Base-by-base conservation (phyloP, 2,113 vertebrate species). In the Aegypius monachus region DNA sequence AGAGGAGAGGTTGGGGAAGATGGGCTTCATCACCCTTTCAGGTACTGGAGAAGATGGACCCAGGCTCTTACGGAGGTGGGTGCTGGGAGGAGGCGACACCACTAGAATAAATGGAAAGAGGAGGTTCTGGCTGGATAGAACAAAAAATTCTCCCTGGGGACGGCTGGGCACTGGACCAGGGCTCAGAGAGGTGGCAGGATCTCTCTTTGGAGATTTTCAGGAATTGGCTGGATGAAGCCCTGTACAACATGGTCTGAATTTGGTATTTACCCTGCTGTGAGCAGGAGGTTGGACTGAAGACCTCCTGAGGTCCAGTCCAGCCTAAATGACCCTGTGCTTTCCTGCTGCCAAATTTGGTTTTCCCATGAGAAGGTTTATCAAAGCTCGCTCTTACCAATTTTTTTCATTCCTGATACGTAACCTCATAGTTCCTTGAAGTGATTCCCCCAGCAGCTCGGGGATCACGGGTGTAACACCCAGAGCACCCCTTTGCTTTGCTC, bases 381-480 rank as follows among this genome's bases (percentile, higher is more conserved):
- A 40, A 75, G 26, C 5, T 88, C 1, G 0, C 15, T 67, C 31
- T 34, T 34, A 6, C 20, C 52, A 25, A 3, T 32, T 36, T 61
- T 75, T 75, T 77, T 42, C 7, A 19, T 56, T 55, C 29, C 26
- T 2, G 5, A 1, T 85, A 34, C 11, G 31, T 61, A 65, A 65
- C 32, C 16, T 38, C 42, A 48, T 6, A 27, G 5, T n/a, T 55
- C n/a, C 73, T 34, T 38, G 70, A 79, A 72, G 29, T 21, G 19
- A n/a, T 68, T 40, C 55, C 78, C 36, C 13, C 65, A 70, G 36
- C 40, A 43, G 12, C 42, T 27, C 50, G 6, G 23, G 42, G 14
- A 10, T 31, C 3, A 8, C 0, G 0, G 6, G 21, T 17, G 21
- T 31, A 11, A 38, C 16, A 16, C 7, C 27, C 3, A 0, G 48